Conservation (phyloP, 2,113 vertebrate species). For the Ifrita kowaldi region DNA sequence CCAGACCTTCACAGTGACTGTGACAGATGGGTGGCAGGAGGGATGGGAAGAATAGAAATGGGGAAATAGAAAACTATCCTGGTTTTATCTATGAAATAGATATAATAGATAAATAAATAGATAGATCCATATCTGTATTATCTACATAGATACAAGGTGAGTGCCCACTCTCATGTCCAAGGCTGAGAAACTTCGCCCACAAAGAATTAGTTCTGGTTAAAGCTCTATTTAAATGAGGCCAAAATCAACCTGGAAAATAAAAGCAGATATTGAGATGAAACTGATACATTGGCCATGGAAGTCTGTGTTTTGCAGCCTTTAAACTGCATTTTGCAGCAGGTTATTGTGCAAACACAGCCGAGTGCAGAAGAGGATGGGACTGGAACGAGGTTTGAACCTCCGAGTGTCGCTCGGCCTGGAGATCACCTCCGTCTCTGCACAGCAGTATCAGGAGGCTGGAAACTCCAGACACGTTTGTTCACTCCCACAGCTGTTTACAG, state of each 20-base stretch:
- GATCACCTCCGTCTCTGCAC: background rate
- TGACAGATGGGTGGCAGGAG: background rate
- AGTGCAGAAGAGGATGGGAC: background rate
- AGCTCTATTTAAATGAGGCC: background rate
- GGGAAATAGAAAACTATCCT: background rate
- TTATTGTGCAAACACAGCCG: fast-evolving
- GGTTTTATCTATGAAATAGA: background rate
- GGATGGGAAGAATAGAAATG: background rate
- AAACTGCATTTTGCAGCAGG: background rate
- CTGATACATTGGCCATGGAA: background rate
- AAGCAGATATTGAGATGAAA: background rate
- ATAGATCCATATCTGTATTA: background rate
- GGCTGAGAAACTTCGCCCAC: background rate
- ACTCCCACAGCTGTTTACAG: background rate
- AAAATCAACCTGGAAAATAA: background rate
- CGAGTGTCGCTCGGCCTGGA: fast-evolving
- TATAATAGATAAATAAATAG: background rate
- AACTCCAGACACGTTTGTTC: background rate
- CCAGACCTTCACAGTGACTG: background rate
- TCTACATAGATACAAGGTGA: fast-evolving
- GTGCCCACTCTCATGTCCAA: fast-evolving
- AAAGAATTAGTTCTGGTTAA: background rate
- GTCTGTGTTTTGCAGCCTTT: background rate
- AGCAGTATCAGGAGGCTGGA: background rate
- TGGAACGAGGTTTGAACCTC: background rate